phyloP scores from a whole-genome alignment of 2,888 invertebrate species.

The Xanthorhoe designata region DNA sequence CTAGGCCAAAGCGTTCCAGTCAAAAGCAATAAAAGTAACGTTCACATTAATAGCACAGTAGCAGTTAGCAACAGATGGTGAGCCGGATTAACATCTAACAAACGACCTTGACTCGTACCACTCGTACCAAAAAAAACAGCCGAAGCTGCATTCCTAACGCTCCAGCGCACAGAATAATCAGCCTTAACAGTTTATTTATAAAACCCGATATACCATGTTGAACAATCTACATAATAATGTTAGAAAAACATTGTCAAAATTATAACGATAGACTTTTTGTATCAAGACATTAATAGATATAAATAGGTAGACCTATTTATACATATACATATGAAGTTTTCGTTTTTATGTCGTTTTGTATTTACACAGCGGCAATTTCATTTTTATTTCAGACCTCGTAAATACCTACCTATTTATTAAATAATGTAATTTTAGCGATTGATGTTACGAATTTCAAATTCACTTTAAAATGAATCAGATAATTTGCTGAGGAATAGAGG shows the following conservation, averaged over 20 bases:
- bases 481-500: too few relatives aligned
- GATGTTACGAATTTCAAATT: too few relatives aligned
- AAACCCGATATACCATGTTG: conserved; percentile 16
- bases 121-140: conserved; percentile 52
- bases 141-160: conserved; percentile 41
- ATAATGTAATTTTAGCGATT: too few relatives aligned
- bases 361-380: too few relatives aligned
- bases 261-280: too few relatives aligned
- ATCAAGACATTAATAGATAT: too few relatives aligned
- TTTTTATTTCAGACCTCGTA: too few relatives aligned
- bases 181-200: not conserved
- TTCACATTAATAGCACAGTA: conserved; percentile 50
- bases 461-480: too few relatives aligned
- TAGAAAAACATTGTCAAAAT: not conserved
- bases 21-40: conserved; percentile 49
- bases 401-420: not conserved
- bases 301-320: too few relatives aligned
- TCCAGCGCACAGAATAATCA: conserved; percentile 18
- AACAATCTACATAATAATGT: not conserved
- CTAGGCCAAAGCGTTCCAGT: conserved; percentile 3
- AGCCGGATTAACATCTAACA: conserved; percentile 31
- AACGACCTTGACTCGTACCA: conserved; percentile 66
- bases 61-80: conserved; percentile 51
- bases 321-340: too few relatives aligned
- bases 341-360: too few relatives aligned